Evolutionary conservation across 2,113 vertebrate genomes (phyloP).

Genomic region (Erythrocebus patas): DNA sequence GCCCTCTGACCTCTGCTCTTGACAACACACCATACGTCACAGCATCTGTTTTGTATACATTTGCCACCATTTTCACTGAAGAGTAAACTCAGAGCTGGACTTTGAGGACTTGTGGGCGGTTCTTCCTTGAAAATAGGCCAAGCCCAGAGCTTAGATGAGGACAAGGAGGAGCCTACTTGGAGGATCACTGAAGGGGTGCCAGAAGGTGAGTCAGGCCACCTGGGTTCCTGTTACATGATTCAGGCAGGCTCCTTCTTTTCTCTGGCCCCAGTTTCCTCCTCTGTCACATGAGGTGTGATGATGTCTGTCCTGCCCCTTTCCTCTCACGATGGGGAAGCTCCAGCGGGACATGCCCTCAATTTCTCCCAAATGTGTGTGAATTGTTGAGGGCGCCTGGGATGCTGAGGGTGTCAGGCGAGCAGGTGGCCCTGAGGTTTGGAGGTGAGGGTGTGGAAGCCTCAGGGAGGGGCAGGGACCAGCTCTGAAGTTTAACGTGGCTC

Average conservation of each 20-base stretch:
- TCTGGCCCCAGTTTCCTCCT: not conserved
- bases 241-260: not conserved
- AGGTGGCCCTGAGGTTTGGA: not conserved
- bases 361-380: not conserved
- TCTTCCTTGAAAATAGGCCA: not conserved
- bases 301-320: accelerated
- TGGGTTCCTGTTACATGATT: not conserved
- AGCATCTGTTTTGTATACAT: not conserved
- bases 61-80: not conserved
- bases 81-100: not conserved
- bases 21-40: accelerated
- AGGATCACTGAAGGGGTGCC: not conserved
- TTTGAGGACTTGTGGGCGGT: not conserved
- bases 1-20: not conserved
- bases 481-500: not conserved
- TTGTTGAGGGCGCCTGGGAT: not conserved
- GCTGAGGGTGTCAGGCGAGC: not conserved
- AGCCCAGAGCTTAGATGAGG: not conserved
- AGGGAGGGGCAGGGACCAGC: not conserved
- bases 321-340: not conserved
- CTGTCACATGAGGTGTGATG: not conserved
- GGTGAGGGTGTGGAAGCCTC: not conserved
- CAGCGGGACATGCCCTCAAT: not conserved
- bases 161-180: not conserved
- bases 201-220: not conserved